These are phyloP conservation scores for Columba livia DNA, from an alignment of 2,113 vertebrate genomes.

Conservation along the genomic window DNA sequence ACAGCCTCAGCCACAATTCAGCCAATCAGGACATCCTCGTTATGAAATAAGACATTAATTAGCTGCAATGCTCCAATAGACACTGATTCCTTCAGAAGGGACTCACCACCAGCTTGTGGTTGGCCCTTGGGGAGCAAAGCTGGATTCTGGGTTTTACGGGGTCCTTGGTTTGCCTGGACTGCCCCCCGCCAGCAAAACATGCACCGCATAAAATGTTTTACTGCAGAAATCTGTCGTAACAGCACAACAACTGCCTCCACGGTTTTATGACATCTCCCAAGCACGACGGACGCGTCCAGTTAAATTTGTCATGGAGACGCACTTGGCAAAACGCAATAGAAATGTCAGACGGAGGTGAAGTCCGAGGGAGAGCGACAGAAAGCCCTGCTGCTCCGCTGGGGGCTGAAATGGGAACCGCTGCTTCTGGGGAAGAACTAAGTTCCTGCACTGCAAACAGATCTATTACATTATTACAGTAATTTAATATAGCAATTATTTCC, in stretches of 20 bases:
- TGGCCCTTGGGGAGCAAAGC: fast-evolving
- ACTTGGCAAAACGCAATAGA: fast-evolving
- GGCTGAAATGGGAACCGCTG: background rate
- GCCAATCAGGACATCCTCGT: background rate
- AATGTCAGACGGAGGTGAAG: background rate
- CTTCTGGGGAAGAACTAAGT: background rate
- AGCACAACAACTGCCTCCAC: background rate
- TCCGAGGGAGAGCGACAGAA: background rate
- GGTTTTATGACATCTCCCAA: background rate
- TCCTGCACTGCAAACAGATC: background rate
- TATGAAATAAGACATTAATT: background rate
- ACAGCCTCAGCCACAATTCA: background rate
- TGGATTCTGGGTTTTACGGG: background rate
- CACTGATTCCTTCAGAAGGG: background rate
- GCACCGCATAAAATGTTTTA: background rate
- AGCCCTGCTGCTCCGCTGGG: background rate
- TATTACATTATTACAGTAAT: background rate
- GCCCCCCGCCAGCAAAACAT: background rate
- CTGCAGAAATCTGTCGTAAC: background rate
- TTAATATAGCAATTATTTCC: background rate
- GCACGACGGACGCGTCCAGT: fast-evolving
- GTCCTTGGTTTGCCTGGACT: background rate
- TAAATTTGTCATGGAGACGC: background rate
- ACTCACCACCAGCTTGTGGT: background rate
- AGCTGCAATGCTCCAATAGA: background rate